Percentiles rank a stretch among this genome's conserved stretches.
Conservation (phyloP, 2,113 vertebrate species). For the Pheucticus melanocephalus region DNA sequence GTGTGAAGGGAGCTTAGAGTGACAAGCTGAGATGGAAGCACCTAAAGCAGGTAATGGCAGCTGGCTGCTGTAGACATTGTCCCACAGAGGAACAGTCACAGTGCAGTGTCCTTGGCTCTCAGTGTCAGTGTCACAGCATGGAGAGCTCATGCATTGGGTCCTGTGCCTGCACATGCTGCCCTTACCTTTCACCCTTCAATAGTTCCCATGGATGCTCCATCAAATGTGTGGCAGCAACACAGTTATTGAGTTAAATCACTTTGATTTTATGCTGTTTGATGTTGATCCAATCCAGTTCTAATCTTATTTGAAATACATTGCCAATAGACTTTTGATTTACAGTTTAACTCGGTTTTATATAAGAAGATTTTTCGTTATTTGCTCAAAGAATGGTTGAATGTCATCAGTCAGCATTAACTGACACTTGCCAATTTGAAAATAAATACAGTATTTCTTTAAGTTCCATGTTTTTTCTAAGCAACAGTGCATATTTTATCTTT, state of each 20-base stretch:
- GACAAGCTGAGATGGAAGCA: not conserved
- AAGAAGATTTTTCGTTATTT: not conserved
- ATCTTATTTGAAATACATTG: not conserved
- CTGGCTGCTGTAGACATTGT: not conserved
- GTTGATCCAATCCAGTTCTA: not conserved
- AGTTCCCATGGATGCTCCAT: not conserved
- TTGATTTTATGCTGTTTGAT: not conserved
- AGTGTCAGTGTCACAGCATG: not conserved
- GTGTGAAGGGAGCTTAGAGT: not conserved
- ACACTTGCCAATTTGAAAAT: not conserved
- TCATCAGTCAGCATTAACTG: not conserved
- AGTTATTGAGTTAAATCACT: not conserved
- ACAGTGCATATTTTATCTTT: not conserved
- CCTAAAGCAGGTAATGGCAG: not conserved
- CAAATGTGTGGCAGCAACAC: not conserved
- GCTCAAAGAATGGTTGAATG: not conserved
- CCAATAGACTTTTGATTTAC: not conserved
- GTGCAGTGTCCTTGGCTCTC: not conserved
- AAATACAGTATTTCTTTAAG: not conserved
- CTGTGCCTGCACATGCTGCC: fast-evolving
- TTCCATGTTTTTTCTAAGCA: not conserved
- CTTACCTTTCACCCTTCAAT: not conserved
- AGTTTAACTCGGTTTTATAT: not conserved
- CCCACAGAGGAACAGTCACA: not conserved
- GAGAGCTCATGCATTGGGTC: not conserved